A percentile compares a stretch with the other conserved stretches of the same genome.
Conservation (phyloP, 2,797 vertebrate species). For the Pipistrellus pygmaeus region DNA sequence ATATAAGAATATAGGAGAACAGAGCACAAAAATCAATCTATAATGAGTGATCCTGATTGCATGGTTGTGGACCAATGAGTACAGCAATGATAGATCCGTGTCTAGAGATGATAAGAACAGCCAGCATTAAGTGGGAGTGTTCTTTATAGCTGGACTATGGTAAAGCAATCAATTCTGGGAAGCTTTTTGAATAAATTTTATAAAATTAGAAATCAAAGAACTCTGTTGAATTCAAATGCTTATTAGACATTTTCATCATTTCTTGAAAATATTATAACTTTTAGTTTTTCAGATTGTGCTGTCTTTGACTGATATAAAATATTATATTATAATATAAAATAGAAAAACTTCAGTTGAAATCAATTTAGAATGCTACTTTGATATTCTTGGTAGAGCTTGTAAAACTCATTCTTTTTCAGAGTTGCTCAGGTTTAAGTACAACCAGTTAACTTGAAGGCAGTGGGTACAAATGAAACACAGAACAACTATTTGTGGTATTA, state of each 20-base stretch:
- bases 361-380: slow-evolving; percentile 53
- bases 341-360: slow-evolving; percentile 56
- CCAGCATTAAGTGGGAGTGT: not conserved
- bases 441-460: slow-evolving; percentile 3
- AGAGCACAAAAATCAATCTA: not conserved
- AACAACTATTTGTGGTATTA: slow-evolving; percentile 34
- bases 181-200: slow-evolving; percentile 30
- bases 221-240: slow-evolving; percentile 18
- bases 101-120: not conserved
- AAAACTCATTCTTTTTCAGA: slow-evolving; percentile 51
- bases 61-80: not conserved
- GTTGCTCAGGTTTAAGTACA: slow-evolving; percentile 49
- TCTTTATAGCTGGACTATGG: not conserved
- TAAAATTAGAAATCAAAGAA: slow-evolving; percentile 41
- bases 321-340: slow-evolving; percentile 11
- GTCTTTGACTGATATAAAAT: slow-evolving; percentile 57
- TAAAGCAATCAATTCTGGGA: slow-evolving; percentile 39
- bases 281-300: slow-evolving; percentile 3
- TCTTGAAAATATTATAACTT: slow-evolving; percentile 18
- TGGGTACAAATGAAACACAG: not conserved
- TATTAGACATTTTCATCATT: slow-evolving; percentile 40
- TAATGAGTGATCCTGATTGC: not conserved
- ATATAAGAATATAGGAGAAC: not conserved
- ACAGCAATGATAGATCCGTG: not conserved
- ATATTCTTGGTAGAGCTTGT: not conserved